phyloP scores from a whole-genome alignment of 2,113 vertebrate genomes.

The Meleagris gallopavo region DNA sequence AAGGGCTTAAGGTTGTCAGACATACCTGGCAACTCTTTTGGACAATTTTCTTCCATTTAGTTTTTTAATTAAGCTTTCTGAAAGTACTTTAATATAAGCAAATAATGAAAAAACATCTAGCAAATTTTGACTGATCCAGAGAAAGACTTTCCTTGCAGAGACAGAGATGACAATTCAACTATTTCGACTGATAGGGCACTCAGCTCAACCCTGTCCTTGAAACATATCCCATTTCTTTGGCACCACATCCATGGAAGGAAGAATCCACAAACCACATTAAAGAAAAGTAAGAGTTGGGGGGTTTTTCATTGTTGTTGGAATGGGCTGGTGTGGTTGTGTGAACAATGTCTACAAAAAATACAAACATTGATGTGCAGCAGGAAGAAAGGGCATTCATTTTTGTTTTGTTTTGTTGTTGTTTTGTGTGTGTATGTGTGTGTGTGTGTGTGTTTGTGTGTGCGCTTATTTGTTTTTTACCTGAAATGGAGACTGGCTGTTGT shows the following conservation, averaged over 20 bases:
- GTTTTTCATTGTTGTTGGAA: too few species aligned
- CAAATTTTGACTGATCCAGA: neutral
- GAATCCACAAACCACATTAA: neutral
- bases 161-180: neutral
- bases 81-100: neutral
- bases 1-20: neutral
- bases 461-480: slow-evolving; percentile 85
- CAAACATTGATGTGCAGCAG: neutral
- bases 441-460: neutral
- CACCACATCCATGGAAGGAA: neutral
- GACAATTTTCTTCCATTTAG: neutral
- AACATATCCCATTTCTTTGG: neutral
- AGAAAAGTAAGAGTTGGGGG: neutral
- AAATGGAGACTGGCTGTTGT: slow-evolving; percentile 94
- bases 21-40: neutral
- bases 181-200: neutral
- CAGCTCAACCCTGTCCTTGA: neutral
- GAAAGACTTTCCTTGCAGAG: neutral
- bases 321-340: too few species aligned
- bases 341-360: too few species aligned
- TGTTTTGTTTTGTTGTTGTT: too few species aligned
- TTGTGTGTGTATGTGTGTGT: neutral
- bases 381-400: neutral
- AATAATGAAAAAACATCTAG: neutral
- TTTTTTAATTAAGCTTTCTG: neutral